Percentiles rank a stretch among this genome's conserved stretches.
Evolutionary conservation across 2,888 invertebrate species (phyloP).

Genomic region (Ganaspis brasiliensis): DNA sequence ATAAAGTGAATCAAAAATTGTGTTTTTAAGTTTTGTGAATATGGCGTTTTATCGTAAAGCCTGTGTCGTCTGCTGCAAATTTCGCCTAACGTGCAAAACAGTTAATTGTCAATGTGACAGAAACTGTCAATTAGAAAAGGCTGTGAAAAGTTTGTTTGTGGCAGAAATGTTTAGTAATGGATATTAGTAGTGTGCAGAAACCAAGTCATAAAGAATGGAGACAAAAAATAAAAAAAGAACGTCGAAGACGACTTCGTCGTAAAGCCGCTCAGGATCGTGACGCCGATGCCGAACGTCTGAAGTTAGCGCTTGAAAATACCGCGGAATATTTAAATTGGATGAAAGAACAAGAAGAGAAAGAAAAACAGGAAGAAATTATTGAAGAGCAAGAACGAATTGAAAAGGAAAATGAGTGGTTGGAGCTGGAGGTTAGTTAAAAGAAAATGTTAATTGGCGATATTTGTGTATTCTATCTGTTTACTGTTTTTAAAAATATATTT

Average conservation of each 20-base stretch:
- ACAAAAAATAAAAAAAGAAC: conserved; percentile 86
- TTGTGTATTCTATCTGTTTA: not conserved
- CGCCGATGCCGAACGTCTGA: conserved; percentile 82
- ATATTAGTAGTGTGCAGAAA: not conserved
- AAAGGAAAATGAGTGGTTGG: conserved; percentile 86
- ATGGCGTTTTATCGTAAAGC: conserved; percentile 18
- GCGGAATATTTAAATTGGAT: conserved; percentile 82
- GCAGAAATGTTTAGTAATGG: conserved; percentile 27
- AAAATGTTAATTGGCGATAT: not conserved
- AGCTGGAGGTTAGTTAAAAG: conserved; percentile 82
- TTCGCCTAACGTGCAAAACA: not conserved
- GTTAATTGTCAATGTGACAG: not conserved
- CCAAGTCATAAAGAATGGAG: conserved; percentile 86
- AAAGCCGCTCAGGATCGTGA: conserved; percentile 84
- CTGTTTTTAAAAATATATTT: no score
- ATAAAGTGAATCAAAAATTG: not conserved
- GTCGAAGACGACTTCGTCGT: conserved; percentile 86
- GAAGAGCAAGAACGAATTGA: conserved; percentile 82
- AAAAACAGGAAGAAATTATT: conserved; percentile 82
- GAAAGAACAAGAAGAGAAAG: conserved; percentile 82
- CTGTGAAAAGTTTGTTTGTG: conserved; percentile 2
- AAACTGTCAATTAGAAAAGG: not conserved
- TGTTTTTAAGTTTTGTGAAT: not conserved
- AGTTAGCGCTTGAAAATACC: conserved; percentile 79
- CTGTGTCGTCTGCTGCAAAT: conserved; percentile 16